Percentiles rank a stretch among this genome's conserved stretches.
phyloP scores from a whole-genome alignment of 2,888 invertebrate species.

The Platycheirus rosarum region DNA sequence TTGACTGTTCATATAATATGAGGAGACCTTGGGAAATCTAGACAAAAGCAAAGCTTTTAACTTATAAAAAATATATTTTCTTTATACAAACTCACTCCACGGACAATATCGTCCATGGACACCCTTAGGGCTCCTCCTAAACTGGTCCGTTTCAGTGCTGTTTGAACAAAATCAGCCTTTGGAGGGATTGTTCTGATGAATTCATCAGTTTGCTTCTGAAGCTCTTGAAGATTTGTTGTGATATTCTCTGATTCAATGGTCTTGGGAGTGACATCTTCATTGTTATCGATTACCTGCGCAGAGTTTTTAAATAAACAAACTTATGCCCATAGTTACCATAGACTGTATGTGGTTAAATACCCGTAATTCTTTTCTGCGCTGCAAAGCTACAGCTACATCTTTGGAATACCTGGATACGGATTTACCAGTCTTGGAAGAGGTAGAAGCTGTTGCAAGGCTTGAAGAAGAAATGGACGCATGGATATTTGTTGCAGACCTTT shows the following conservation, averaged over 20 bases:
- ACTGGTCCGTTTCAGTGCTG: slow-evolving; percentile 14
- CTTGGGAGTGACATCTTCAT: slow-evolving; percentile 78
- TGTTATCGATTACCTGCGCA: slow-evolving; percentile 74
- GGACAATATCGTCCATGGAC: slow-evolving; percentile 71
- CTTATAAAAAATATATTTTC: not conserved
- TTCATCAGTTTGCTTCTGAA: slow-evolving; percentile 58
- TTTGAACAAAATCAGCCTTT: not conserved
- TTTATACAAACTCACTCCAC: slow-evolving; percentile 65
- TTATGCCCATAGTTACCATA: slow-evolving; percentile 12
- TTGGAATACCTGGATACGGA: not conserved
- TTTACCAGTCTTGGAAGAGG: not conserved
- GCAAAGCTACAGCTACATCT: not conserved
- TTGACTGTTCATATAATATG: slow-evolving; percentile 29
- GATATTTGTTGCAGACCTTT: not conserved
- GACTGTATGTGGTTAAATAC: not conserved
- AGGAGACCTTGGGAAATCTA: slow-evolving; percentile 46
- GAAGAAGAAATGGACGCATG: too few relatives aligned
- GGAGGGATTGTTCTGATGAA: not conserved
- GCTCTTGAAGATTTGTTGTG: slow-evolving; percentile 69
- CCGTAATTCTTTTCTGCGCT: not conserved
- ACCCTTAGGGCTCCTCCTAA: slow-evolving; percentile 67
- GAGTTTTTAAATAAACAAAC: slow-evolving; percentile 47
- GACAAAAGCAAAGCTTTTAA: not conserved
- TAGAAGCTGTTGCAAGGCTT: not conserved
- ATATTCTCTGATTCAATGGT: slow-evolving; percentile 39